These are phyloP conservation scores for Bufo gargarizans DNA, from an alignment of 2,113 vertebrate genomes.

Conservation along the genomic window DNA sequence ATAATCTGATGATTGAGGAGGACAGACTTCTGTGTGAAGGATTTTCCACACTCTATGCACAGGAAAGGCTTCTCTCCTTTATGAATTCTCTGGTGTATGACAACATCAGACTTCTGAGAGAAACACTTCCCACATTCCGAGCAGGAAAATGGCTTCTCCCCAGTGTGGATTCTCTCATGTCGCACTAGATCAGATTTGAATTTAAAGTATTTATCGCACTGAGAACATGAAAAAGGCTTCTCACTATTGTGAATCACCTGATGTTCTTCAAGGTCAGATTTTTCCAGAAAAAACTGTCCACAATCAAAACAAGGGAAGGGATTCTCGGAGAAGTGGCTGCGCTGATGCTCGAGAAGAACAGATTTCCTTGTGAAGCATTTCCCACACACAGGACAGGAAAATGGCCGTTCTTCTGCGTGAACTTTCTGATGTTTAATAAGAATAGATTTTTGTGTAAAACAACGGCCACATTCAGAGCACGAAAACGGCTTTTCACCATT, in stretches of 20 bases:
- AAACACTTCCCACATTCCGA: constrained; percentile 63
- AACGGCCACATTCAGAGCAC: background rate
- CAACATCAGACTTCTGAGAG: constrained; percentile 59
- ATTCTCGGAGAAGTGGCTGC: constrained; percentile 4
- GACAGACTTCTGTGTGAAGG: constrained; percentile 63
- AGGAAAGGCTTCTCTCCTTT: constrained; percentile 61
- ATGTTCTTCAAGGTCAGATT: constrained; percentile 61
- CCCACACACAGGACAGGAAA: background rate
- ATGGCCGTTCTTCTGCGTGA: background rate
- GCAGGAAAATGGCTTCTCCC: background rate
- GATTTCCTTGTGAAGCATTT: background rate
- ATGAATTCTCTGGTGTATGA: constrained; percentile 44
- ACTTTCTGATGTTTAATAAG: background rate
- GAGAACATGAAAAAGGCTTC: background rate
- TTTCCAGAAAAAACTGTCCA: background rate
- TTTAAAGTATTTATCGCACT: constrained; percentile 3
- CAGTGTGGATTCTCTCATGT: background rate
- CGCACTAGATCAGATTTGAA: background rate
- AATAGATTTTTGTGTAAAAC: constrained; percentile 1
- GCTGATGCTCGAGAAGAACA: background rate
- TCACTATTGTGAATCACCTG: constrained; percentile 60
- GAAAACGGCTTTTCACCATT: background rate
- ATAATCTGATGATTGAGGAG: constrained; percentile 63
- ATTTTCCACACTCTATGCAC: constrained; percentile 65
- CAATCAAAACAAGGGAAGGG: background rate